Evolutionary conservation across 2,888 invertebrate species (phyloP).

Genomic region (Drosophila flavopinicola): DNA sequence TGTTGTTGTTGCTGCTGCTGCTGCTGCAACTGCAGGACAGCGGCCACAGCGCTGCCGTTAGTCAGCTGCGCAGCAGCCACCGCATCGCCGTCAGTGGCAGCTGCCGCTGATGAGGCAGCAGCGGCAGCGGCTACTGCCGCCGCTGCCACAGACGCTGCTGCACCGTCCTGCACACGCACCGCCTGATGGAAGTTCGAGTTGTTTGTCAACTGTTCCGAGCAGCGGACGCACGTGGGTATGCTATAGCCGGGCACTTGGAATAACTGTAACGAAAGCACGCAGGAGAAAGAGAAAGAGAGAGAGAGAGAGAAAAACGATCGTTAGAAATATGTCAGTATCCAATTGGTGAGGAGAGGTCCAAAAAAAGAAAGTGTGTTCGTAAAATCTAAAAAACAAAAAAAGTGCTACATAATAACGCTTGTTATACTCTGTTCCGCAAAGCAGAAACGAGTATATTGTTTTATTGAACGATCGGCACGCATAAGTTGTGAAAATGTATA

Average conservation of each 20-base stretch:
- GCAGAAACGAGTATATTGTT: not conserved
- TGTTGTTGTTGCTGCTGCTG: slow-evolving; percentile 62
- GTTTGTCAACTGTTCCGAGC: slow-evolving; percentile 84
- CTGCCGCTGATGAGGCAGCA: slow-evolving; percentile 61
- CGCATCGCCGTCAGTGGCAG: slow-evolving; percentile 59
- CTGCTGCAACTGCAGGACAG: slow-evolving; percentile 63
- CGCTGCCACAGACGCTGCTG: slow-evolving; percentile 71
- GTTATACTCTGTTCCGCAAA: not conserved
- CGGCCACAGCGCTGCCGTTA: slow-evolving; percentile 64
- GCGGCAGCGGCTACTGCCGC: slow-evolving; percentile 70
- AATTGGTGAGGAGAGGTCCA: slow-evolving; percentile 26
- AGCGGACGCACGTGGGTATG: slow-evolving; percentile 84
- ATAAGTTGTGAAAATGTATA: too few species aligned
- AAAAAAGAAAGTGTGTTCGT: slow-evolving; percentile 43
- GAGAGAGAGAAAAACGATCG: slow-evolving; percentile 16
- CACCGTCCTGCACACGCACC: slow-evolving; percentile 68
- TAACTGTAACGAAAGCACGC: slow-evolving; percentile 69
- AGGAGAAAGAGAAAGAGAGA: slow-evolving; percentile 4
- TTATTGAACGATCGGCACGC: too few species aligned
- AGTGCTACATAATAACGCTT: slow-evolving; percentile 35
- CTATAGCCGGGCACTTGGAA: slow-evolving; percentile 85
- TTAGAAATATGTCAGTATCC: slow-evolving; percentile 31
- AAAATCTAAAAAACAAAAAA: slow-evolving; percentile 25
- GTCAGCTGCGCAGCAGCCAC: slow-evolving; percentile 68
- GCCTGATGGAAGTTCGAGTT: slow-evolving; percentile 83